A percentile compares a stretch with the other conserved stretches of the same genome.
Evolutionary conservation across 35 echinoderm and acorn worm species (phyloP).

Genomic region (Hemicentrotus pulcherrimus): DNA sequence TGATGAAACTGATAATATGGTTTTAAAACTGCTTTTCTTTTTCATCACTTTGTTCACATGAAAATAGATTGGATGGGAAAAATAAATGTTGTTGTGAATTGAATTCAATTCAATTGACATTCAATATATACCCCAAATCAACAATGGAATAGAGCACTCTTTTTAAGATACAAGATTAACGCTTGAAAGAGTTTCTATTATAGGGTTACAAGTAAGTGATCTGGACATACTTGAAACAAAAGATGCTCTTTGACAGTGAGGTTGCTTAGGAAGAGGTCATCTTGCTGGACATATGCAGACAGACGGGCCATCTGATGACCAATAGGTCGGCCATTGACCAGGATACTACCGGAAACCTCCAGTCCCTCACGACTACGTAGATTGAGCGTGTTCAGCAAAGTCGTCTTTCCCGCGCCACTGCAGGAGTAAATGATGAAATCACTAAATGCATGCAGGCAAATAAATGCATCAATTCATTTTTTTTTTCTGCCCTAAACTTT

Average conservation of each 20-base stretch:
- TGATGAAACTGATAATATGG: no score
- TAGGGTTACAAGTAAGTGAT: no score
- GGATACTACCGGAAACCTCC: constrained; percentile 60
- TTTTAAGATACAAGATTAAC: not conserved
- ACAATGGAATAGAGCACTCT: no score
- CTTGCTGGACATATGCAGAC: constrained; percentile 81
- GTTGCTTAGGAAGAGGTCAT: constrained; percentile 74
- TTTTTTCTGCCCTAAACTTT: no score
- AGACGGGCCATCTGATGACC: constrained; percentile 49
- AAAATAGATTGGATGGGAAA: no score
- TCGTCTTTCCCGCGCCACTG: constrained; percentile 84
- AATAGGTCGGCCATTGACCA: constrained; percentile 63
- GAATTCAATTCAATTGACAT: no score
- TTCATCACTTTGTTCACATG: no score
- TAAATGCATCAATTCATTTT: not conserved
- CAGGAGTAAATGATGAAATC: not conserved
- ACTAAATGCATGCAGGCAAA: not conserved
- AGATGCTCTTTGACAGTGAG: constrained; percentile 82
- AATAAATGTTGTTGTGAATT: no score
- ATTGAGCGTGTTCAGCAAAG: constrained; percentile 69
- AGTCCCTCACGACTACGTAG: constrained; percentile 57
- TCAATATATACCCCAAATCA: no score
- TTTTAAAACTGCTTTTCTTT: no score
- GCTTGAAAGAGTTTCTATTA: no score
- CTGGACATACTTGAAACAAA: constrained; percentile 57